These are phyloP conservation scores for Pachycephus smyrnensis DNA, from an alignment of 2,888 invertebrate genomes.

Conservation along the genomic window DNA sequence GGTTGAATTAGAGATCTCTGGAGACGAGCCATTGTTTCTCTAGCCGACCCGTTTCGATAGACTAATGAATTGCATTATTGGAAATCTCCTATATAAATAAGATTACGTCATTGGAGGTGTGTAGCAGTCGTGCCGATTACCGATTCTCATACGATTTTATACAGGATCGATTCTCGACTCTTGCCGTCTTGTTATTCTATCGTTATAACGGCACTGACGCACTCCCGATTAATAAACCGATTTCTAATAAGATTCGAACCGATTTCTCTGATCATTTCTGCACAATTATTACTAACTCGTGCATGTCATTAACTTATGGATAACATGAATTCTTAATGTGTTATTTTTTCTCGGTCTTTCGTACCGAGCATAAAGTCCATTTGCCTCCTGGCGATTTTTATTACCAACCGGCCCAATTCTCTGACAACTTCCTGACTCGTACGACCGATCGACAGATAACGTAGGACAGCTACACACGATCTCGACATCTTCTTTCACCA, in stretches of 20 bases:
- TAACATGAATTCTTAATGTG: background rate
- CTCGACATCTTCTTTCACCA: background rate
- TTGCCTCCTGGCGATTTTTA: background rate
- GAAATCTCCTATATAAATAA: slow-evolving; percentile 54
- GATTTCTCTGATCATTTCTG: background rate
- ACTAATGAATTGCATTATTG: slow-evolving; percentile 56
- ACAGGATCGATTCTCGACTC: background rate
- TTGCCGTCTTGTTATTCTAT: background rate
- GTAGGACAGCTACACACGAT: background rate
- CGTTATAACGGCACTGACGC: background rate
- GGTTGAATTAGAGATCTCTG: background rate
- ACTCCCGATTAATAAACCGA: no score
- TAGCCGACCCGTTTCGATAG: slow-evolving; percentile 30
- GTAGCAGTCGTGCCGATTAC: background rate
- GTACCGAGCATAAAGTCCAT: background rate
- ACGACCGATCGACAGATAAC: background rate
- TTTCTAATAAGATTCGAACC: no score
- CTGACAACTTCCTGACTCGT: background rate
- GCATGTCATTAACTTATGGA: background rate
- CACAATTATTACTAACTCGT: background rate
- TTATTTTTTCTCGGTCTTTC: background rate
- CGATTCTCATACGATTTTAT: background rate
- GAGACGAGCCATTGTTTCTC: slow-evolving; percentile 43
- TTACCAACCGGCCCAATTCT: background rate
- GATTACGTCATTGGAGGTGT: slow-evolving; percentile 39